Percentiles rank a stretch among this genome's conserved stretches.
Evolutionary conservation across 2,888 invertebrate species (phyloP).

Genomic region (Endotricha flammealis): DNA sequence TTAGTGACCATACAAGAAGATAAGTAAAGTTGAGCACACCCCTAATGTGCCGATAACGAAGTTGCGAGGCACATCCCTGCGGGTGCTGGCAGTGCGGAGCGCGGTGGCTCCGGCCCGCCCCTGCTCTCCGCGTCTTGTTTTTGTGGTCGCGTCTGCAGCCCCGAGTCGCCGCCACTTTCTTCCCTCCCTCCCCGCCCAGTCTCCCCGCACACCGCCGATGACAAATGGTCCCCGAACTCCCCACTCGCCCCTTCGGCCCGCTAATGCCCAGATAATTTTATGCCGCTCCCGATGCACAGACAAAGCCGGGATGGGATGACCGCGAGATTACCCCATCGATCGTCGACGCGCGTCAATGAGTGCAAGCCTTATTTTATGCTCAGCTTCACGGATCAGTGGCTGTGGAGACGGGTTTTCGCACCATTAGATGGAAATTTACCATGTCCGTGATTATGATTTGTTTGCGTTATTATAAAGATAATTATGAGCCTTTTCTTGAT

Average conservation of each 20-base stretch:
- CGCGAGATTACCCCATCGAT: slow-evolving; percentile 68
- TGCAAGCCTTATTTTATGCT: slow-evolving; percentile 60
- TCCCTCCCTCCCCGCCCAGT: slow-evolving; percentile 42
- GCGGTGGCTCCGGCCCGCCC: slow-evolving; percentile 59
- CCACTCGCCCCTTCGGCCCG: slow-evolving; percentile 49
- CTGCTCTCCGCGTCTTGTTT: slow-evolving; percentile 68
- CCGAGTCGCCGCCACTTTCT: slow-evolving; percentile 64
- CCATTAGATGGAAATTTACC: slow-evolving; percentile 51
- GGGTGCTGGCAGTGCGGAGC: slow-evolving; percentile 45
- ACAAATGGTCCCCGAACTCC: slow-evolving; percentile 74
- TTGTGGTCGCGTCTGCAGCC: slow-evolving; percentile 75
- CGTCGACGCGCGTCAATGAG: slow-evolving; percentile 62
- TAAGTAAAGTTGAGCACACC: slow-evolving; percentile 17
- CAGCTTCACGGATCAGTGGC: slow-evolving; percentile 55
- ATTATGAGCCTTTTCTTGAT: too few relatives aligned
- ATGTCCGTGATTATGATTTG: slow-evolving; percentile 17
- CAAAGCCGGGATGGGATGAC: slow-evolving; percentile 58
- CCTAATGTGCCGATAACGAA: slow-evolving; percentile 25
- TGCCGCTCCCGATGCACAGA: slow-evolving; percentile 63
- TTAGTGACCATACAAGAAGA: slow-evolving; percentile 4
- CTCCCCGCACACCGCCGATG: slow-evolving; percentile 51
- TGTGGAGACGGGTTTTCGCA: slow-evolving; percentile 52
- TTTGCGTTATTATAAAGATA: slow-evolving; percentile 4
- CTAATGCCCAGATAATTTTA: slow-evolving; percentile 75
- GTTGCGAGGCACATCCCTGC: slow-evolving; percentile 44